Conservation (phyloP, 2,113 vertebrate genomes). For the Heptranchias perlo region DNA sequence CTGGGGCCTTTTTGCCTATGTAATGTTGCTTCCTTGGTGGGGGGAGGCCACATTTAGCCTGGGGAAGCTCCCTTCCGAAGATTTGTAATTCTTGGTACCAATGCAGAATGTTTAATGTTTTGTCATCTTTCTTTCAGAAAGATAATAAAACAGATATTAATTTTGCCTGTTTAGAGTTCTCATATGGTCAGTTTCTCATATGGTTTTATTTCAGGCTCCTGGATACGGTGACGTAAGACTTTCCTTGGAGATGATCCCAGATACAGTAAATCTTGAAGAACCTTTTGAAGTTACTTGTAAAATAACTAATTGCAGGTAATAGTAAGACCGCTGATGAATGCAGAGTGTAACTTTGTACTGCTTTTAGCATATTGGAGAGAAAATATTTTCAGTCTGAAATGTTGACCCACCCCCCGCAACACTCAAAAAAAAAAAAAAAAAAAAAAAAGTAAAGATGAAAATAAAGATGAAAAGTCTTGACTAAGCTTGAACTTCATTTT, state of each 20-base stretch:
- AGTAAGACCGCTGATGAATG: not conserved
- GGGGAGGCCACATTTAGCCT: not conserved
- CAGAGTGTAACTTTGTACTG: not conserved
- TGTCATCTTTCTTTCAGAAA: not conserved
- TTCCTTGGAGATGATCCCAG: conserved; percentile 89
- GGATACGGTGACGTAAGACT: conserved; percentile 93
- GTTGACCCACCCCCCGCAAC: not conserved
- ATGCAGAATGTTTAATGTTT: not conserved
- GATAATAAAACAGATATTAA: not conserved
- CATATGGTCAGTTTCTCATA: no score
- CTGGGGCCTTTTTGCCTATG: not conserved
- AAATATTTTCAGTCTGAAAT: not conserved
- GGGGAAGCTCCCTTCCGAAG: not conserved
- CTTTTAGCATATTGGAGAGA: not conserved
- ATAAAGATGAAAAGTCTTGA: not conserved
- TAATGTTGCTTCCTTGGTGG: not conserved
- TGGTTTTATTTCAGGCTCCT: conserved; percentile 68
- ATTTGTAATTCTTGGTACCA: conserved; percentile 5
- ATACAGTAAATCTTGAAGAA: conserved; percentile 91
- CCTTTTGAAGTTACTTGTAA: conserved; percentile 95
- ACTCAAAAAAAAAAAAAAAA: no score
- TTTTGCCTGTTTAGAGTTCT: not conserved
- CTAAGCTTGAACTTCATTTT: not conserved
- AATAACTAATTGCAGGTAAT: conserved; percentile 98
- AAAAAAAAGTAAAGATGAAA: not conserved